Evolutionary conservation across 2,888 invertebrate species (phyloP), one percentile per base, ranked within the genome.

Genomic region (Stenchaetothrips biformis): DNA sequence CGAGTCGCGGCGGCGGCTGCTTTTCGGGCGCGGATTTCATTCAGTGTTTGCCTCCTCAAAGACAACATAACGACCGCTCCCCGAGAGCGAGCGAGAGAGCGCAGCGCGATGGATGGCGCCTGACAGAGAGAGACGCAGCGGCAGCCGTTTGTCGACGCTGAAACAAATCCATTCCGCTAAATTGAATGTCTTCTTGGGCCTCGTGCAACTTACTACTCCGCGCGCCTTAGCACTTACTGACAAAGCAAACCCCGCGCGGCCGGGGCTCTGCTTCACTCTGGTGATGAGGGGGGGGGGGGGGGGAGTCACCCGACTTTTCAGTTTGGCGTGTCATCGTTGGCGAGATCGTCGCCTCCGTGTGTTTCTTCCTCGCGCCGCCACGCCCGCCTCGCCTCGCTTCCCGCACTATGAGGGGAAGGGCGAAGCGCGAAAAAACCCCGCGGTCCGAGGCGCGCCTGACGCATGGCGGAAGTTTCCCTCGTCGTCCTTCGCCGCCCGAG

Each of bases 121-220:
- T 9, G 49, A 49, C 8, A 53, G 16, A 53, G 53, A 53, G 53
- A 9, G 53, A 4, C n/a, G n/a, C n/a, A 37, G 37, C 37, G 37
- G 37, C 37, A 37, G 37, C 37, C 37, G 37, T 37, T 37, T 21
- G 67, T 67, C 67, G 67, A 21, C 37, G 37, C 21, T 67, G 67
- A 67, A 67, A 67, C 67, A 67, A 67, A 67, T 67, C 21, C 67
- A 67, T 67, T 67, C 67, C 67, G 67, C 21, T 67, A 21, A 67
- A 67, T 67, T 67, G 67, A 21, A 21, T 67, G 67, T 67, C 67
- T 67, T 13, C 13, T 9, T 13, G 13, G 9, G 53, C 13, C 13
- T 53, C 13, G 53, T 53, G 53, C 53, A 53, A 53, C 53, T 53
- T 53, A 53, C 53, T 53, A 53, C 53, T 53, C 53, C 9, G 53